Conservation (phyloP, 2,888 invertebrate species). For the Acanthoscelides obtectus region DNA sequence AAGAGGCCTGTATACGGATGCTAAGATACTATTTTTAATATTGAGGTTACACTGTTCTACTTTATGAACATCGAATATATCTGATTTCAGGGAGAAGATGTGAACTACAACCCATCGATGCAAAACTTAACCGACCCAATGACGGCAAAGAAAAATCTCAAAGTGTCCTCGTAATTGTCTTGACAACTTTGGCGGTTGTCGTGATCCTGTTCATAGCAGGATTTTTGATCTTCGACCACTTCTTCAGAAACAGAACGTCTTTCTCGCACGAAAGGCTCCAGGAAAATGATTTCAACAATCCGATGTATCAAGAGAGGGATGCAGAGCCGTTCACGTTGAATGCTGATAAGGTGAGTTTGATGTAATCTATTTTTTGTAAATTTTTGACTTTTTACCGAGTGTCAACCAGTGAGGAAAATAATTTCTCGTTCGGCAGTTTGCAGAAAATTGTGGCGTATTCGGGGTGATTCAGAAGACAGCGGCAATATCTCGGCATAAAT, state of each 20-base stretch:
- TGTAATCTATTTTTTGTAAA: neutral
- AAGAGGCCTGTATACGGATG: no score
- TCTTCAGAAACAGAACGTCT: constrained; percentile 42
- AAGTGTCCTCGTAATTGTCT: constrained; percentile 29
- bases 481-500: no score
- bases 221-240: constrained; percentile 35
- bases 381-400: no score
- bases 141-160: constrained; percentile 16
- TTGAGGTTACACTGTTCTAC: no score
- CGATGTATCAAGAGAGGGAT: constrained; percentile 76
- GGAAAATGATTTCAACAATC: constrained; percentile 80
- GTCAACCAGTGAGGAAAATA: no score
- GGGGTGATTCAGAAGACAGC: no score
- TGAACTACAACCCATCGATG: constrained; percentile 5
- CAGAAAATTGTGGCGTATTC: no score
- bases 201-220: constrained; percentile 32
- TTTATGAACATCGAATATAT: neutral
- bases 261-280: constrained; percentile 77
- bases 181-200: constrained; percentile 31
- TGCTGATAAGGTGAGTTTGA: constrained; percentile 56
- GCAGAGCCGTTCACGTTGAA: constrained; percentile 56
- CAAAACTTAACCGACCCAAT: neutral
- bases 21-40: constrained; percentile 34
- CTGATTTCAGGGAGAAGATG: constrained; percentile 8
- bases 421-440: no score